Conservation (phyloP, 2,113 vertebrate species). For the Melanocharis versteri region DNA sequence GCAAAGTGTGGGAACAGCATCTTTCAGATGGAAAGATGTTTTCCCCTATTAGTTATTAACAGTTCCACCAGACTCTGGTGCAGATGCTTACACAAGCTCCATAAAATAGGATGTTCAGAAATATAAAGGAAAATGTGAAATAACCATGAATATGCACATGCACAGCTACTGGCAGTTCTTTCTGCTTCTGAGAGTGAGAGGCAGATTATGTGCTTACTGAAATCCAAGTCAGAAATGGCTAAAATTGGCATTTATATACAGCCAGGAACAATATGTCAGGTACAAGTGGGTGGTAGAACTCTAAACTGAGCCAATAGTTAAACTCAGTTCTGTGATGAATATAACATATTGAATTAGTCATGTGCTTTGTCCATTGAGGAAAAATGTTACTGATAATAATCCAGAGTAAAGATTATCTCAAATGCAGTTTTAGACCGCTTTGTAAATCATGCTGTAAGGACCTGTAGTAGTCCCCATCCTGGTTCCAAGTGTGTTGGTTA, state of each 20-base stretch:
- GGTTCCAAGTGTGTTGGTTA: not conserved
- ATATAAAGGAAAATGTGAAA: not conserved
- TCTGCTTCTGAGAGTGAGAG: not conserved
- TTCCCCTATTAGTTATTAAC: not conserved
- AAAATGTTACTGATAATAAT: not conserved
- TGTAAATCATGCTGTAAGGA: not conserved
- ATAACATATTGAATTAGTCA: not conserved
- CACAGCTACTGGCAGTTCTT: not conserved
- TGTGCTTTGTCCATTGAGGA: not conserved
- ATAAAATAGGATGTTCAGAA: not conserved
- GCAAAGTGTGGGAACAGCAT: not conserved
- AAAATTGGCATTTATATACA: not conserved
- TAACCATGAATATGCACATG: not conserved
- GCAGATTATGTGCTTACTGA: not conserved
- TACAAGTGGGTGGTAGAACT: not conserved
- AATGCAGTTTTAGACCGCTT: not conserved
- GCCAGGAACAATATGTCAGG: not conserved
- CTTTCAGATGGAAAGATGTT: not conserved
- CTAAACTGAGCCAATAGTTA: not conserved
- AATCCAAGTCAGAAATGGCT: not conserved
- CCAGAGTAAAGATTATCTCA: not conserved
- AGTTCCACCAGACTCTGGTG: not conserved
- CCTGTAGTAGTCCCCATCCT: not conserved
- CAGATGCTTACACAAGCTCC: not conserved
- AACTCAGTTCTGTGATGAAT: not conserved